A percentile compares a stretch with the other conserved stretches of the same genome.
These are phyloP conservation scores for Hypena proboscidalis DNA, from an alignment of 2,888 invertebrate species.

Conservation along the genomic window DNA sequence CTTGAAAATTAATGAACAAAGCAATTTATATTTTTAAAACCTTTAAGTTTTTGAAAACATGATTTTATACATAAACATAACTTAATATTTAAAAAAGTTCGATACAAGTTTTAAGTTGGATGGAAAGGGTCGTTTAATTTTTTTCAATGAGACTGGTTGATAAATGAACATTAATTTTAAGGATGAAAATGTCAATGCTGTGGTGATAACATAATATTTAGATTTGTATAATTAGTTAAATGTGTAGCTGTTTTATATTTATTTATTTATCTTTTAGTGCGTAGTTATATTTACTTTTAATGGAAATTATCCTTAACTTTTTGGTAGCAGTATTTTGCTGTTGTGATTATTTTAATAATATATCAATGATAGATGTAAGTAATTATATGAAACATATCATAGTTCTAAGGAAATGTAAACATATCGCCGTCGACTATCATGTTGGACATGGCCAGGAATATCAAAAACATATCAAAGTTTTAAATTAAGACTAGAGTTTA, in stretches of 20 bases:
- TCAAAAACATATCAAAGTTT: slow-evolving; percentile 80
- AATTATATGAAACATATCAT: background rate
- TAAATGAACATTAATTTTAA: slow-evolving; percentile 1
- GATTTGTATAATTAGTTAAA: slow-evolving; percentile 48
- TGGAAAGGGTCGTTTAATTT: background rate
- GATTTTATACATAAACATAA: no score
- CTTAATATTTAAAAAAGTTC: no score
- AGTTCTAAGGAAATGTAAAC: slow-evolving; percentile 56
- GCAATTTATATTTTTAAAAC: no score
- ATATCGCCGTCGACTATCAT: slow-evolving; percentile 72
- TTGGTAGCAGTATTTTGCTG: background rate
- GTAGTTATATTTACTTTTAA: background rate
- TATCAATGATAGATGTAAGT: background rate
- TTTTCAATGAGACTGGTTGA: background rate
- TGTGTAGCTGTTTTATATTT: slow-evolving; percentile 2
- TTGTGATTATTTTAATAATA: background rate
- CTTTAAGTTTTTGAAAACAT: no score
- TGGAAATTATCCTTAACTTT: background rate
- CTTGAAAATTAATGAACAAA: no score
- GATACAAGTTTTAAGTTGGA: background rate
- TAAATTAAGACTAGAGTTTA: slow-evolving; percentile 17
- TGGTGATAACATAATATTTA: slow-evolving; percentile 69
- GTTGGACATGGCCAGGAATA: slow-evolving; percentile 79
- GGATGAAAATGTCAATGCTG: slow-evolving; percentile 59
- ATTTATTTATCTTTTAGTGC: background rate